Conservation (phyloP, 2,113 vertebrate genomes). For the Limnothrissa miodon region DNA sequence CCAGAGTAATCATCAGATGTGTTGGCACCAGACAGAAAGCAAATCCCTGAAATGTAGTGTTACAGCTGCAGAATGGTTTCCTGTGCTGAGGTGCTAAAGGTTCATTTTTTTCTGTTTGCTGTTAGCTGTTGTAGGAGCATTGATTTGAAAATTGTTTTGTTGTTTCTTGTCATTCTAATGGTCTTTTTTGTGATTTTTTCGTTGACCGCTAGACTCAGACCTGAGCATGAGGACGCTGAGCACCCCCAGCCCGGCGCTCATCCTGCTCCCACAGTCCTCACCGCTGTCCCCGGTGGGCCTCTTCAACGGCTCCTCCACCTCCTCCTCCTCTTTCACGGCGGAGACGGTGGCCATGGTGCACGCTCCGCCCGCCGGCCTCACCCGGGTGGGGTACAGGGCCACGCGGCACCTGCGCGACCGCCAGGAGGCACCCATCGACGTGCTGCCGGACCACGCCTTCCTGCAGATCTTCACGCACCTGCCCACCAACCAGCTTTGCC, state of each 20-base stretch:
- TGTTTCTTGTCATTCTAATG: neutral
- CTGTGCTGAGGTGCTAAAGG: neutral
- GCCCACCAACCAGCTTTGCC: constrained; percentile 94
- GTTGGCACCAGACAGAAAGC: neutral
- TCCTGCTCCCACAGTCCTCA: constrained; percentile 72
- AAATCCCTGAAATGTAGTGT: neutral
- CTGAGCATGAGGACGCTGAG: constrained; percentile 87
- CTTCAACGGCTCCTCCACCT: constrained; percentile 84
- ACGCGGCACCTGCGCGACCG: constrained; percentile 74
- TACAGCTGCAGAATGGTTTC: neutral
- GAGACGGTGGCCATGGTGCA: constrained; percentile 85
- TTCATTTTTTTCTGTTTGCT: no score
- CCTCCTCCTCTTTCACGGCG: constrained; percentile 81
- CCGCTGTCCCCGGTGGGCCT: constrained; percentile 69
- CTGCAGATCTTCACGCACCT: constrained; percentile 90
- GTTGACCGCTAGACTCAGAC: constrained; percentile 80
- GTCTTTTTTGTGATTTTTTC: constrained; percentile 30
- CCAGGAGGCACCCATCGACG: constrained; percentile 76
- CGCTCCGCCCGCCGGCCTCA: constrained; percentile 72
- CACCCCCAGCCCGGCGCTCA: constrained; percentile 84
- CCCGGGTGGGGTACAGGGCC: constrained; percentile 73
- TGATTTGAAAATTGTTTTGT: neutral
- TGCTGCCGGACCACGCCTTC: constrained; percentile 84
- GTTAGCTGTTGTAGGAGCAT: neutral
- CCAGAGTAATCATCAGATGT: neutral